phyloP scores from a whole-genome alignment of 2,888 invertebrate species.

The Ectemnius continuus region DNA sequence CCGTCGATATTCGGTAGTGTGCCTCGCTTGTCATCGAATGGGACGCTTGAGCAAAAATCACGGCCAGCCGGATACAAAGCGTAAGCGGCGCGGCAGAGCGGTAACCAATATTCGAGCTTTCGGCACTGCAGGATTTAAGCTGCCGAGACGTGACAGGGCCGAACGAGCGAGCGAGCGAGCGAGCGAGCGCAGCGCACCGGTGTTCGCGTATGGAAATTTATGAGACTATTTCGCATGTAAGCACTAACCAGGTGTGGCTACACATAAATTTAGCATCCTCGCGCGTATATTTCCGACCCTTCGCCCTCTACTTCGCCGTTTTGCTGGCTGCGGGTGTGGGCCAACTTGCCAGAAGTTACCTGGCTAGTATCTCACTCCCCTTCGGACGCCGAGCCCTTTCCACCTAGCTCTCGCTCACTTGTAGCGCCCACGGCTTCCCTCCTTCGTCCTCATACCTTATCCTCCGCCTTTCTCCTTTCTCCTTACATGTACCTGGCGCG shows the following conservation, averaged over 20 bases:
- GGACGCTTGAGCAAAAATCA: conserved; percentile 35
- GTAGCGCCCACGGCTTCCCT: conserved; percentile 7
- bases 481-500: conserved; percentile 45
- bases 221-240: conserved; percentile 76
- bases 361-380: conserved; percentile 60
- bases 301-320: conserved; percentile 64
- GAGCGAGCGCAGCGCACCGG: conserved; percentile 14
- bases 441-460: conserved; percentile 21
- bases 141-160: conserved; percentile 24
- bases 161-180: too few relatives aligned
- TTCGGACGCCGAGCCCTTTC: conserved; percentile 19
- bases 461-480: conserved; percentile 14
- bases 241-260: conserved; percentile 78
- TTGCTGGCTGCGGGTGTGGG: conserved; percentile 61
- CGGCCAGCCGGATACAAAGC: conserved; percentile 36
- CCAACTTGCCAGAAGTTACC: conserved; percentile 74
- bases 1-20: conserved; percentile 16
- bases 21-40: conserved; percentile 31
- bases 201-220: conserved; percentile 75
- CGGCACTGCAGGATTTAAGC: conserved; percentile 71
- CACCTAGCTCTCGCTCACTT: conserved; percentile 26
- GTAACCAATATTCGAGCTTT: conserved; percentile 69
- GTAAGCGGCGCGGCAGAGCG: conserved; percentile 29
- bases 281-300: conserved; percentile 74
- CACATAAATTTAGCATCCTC: conserved; percentile 77